phyloP scores from a whole-genome alignment of 2,113 vertebrate species.

The Nesoenas mayeri region DNA sequence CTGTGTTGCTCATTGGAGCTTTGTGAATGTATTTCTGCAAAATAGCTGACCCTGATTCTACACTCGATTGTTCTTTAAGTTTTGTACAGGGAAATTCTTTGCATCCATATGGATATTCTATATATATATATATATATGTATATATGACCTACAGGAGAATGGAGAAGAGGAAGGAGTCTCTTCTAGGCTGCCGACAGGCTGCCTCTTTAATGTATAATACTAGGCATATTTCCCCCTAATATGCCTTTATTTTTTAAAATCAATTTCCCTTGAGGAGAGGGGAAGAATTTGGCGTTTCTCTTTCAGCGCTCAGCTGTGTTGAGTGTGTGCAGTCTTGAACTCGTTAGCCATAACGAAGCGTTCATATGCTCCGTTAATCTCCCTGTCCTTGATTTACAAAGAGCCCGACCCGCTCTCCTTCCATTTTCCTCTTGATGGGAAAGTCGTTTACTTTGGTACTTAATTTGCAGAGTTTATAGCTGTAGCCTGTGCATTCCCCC shows the following conservation, averaged over 20 bases:
- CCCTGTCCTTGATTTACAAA: slow-evolving; percentile 28
- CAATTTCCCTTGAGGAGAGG: neutral
- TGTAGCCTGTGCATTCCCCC: neutral
- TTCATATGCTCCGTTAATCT: slow-evolving; percentile 22
- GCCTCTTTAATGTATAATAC: neutral
- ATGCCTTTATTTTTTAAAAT: neutral
- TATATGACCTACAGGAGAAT: neutral
- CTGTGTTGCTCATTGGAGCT: neutral
- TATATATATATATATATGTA: fast-evolving
- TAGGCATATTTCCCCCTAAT: neutral
- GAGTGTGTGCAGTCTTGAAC: neutral
- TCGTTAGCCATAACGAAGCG: neutral
- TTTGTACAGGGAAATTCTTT: neutral
- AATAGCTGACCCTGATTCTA: neutral
- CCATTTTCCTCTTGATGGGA: neutral
- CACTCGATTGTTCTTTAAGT: neutral
- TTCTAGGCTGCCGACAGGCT: neutral
- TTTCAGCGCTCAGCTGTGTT: neutral
- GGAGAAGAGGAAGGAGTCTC: neutral
- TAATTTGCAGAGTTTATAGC: neutral
- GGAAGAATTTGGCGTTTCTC: neutral
- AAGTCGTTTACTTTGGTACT: neutral
- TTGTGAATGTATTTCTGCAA: neutral
- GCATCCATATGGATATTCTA: neutral
- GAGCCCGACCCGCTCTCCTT: neutral